A percentile compares a stretch with the other conserved stretches of the same genome.
Evolutionary conservation across 2,888 invertebrate genomes (phyloP).

Genomic region (Oasisia sp.): DNA sequence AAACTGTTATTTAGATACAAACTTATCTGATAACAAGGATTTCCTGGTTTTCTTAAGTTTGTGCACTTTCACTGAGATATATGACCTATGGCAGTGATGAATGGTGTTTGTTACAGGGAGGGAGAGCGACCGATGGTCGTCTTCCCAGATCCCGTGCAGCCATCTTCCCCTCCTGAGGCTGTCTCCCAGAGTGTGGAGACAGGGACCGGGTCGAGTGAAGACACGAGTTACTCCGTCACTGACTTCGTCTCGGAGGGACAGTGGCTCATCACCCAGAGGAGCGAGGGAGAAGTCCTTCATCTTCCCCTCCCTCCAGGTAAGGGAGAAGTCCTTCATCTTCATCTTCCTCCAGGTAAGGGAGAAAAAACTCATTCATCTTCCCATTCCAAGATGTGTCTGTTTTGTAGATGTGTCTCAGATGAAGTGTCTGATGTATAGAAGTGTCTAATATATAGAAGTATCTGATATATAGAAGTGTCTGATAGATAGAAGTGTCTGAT

Average conservation of each 20-base stretch:
- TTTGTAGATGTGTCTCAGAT: background rate
- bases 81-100: too few species aligned
- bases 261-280: conserved; percentile 57
- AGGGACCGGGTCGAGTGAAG: background rate
- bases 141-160: conserved; percentile 17
- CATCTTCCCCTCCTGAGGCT: background rate
- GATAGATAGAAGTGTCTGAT: too few species aligned
- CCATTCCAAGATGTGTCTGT: background rate
- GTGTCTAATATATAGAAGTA: background rate
- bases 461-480: background rate
- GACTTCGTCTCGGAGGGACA: conserved; percentile 61
- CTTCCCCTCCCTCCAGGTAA: conserved; percentile 29
- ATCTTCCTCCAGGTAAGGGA: conserved; percentile 58
- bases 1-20: too few species aligned
- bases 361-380: conserved; percentile 49
- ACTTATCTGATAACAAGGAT: too few species aligned
- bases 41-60: too few species aligned
- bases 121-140: background rate
- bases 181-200: background rate
- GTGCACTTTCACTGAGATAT: too few species aligned
- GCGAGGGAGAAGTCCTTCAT: conserved; percentile 58
- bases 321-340: conserved; percentile 37
- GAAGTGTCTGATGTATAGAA: background rate
- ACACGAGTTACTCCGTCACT: conserved; percentile 50
- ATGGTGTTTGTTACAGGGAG: background rate